Percentiles rank a stretch among this genome's conserved stretches.
phyloP scores from a whole-genome alignment of 2,113 vertebrate species.

The Dipodomys ordii region DNA sequence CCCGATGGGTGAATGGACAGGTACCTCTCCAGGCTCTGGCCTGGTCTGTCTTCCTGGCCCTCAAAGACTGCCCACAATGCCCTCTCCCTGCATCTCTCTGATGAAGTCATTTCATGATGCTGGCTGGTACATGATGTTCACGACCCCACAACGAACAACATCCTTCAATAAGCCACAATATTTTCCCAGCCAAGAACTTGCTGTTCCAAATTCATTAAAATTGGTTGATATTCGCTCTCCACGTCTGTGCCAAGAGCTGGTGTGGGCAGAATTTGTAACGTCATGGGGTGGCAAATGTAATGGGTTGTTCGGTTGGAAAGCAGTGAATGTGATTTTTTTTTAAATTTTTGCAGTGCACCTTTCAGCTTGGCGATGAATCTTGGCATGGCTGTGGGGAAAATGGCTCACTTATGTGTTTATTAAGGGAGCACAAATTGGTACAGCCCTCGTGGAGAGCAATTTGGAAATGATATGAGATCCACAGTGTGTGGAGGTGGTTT shows the following conservation, averaged over 20 bases:
- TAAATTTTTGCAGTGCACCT: neutral
- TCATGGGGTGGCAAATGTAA: neutral
- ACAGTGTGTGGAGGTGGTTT: neutral
- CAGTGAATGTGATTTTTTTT: neutral
- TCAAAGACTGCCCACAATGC: neutral
- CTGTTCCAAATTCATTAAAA: slow-evolving; percentile 47
- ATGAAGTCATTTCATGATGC: neutral
- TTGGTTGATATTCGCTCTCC: slow-evolving; percentile 26
- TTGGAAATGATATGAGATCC: neutral
- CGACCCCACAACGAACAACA: neutral
- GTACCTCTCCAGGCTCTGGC: neutral
- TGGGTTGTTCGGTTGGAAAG: neutral
- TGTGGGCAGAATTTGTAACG: slow-evolving; percentile 41
- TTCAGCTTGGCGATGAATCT: neutral
- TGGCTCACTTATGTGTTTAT: neutral
- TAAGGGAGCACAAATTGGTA: neutral
- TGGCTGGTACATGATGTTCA: neutral
- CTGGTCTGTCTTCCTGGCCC: neutral
- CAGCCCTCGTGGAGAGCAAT: neutral
- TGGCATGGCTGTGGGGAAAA: neutral
- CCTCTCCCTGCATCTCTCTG: neutral
- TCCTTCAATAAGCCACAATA: neutral
- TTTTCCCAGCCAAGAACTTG: slow-evolving; percentile 50
- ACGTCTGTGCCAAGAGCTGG: slow-evolving; percentile 23
- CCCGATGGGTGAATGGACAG: neutral